Conservation (phyloP, 2,113 vertebrate genomes). For the Megalops atlanticus region DNA sequence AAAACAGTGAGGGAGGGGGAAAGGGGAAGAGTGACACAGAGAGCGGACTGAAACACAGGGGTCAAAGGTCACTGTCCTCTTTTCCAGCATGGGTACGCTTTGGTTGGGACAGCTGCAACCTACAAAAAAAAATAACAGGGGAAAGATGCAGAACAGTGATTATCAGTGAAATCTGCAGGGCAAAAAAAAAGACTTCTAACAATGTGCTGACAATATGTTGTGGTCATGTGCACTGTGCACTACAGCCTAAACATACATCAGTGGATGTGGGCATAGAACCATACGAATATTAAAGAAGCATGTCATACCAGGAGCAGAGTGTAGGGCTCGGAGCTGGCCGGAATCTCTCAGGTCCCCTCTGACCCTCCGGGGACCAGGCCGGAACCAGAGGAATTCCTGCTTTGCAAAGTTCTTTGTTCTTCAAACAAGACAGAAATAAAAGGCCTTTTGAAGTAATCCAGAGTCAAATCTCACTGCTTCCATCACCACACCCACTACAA, state of each 20-base stretch:
- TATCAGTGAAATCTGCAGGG: too few species aligned
- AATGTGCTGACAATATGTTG: too few species aligned
- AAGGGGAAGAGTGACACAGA: background rate
- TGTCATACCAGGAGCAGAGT: background rate
- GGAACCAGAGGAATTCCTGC: background rate
- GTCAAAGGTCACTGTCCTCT: too few species aligned
- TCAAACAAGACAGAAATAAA: background rate
- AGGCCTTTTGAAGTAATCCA: constrained; percentile 11
- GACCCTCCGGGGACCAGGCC: background rate
- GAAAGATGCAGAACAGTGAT: background rate
- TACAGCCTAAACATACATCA: too few species aligned
- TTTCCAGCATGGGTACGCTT: background rate
- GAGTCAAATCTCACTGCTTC: constrained; percentile 2
- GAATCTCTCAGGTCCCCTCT: background rate
- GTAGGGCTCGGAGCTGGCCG: background rate
- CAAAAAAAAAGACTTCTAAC: too few species aligned
- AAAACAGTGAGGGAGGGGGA: background rate
- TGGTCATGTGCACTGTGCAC: too few species aligned
- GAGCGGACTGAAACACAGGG: too few species aligned
- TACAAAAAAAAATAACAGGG: background rate
- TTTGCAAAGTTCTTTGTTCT: background rate
- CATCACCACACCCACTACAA: background rate
- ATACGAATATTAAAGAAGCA: background rate
- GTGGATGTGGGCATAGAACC: background rate
- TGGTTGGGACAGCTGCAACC: background rate